Evolutionary conservation across 1,140 invertebrate genomes (phyloP).

Genomic region (Venustaconcha ellipsiformis): DNA sequence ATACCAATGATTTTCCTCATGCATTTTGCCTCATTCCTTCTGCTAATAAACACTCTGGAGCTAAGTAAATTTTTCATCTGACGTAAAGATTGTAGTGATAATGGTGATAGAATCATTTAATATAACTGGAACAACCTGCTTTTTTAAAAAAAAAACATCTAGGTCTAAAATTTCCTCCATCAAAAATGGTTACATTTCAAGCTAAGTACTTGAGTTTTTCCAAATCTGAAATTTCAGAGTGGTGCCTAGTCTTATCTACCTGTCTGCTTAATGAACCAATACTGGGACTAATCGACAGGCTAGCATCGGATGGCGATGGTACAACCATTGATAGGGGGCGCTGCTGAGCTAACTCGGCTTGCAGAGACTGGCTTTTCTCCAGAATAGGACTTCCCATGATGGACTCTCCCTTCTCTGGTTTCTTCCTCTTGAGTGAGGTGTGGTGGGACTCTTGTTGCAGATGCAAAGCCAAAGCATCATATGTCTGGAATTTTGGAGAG

Average conservation of each 20-base stretch:
- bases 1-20: too few species aligned
- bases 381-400: constrained; percentile 40
- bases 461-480: background rate
- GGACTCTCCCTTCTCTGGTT: constrained; percentile 52
- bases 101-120: too few species aligned
- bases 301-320: constrained; percentile 63
- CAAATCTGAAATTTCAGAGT: too few species aligned
- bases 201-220: too few species aligned
- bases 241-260: constrained; percentile 37
- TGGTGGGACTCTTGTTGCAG: constrained; percentile 71
- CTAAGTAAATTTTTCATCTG: constrained; percentile 19
- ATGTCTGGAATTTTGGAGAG: constrained; percentile 12
- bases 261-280: constrained; percentile 65
- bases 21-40: too few species aligned
- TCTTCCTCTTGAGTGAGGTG: constrained; percentile 73
- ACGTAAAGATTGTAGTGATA: background rate
- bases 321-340: constrained; percentile 69
- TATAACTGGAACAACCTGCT: too few species aligned
- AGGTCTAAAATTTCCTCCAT: too few species aligned
- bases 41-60: background rate
- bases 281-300: constrained; percentile 61
- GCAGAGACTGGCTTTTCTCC: constrained; percentile 63
- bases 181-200: too few species aligned
- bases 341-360: constrained; percentile 60
- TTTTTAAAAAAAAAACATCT: too few species aligned